Evolutionary conservation across 2,888 invertebrate genomes (phyloP).

Genomic region (Nezara viridula): DNA sequence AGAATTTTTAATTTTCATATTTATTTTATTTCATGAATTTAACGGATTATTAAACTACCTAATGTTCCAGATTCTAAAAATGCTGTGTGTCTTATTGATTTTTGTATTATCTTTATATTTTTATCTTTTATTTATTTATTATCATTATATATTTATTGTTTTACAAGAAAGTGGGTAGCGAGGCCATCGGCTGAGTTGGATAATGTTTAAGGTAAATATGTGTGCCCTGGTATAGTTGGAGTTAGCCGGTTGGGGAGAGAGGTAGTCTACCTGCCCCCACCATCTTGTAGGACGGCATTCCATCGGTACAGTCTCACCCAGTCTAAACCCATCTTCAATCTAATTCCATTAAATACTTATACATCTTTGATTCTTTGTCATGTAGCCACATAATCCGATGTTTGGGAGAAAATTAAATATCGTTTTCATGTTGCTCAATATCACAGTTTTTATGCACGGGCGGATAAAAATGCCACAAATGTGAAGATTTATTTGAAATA

Average conservation of each 20-base stretch:
- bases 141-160: background rate
- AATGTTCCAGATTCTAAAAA: too few species aligned
- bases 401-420: background rate
- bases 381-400: background rate
- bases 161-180: background rate
- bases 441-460: background rate
- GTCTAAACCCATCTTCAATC: conserved; percentile 44
- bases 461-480: background rate
- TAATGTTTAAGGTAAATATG: conserved; percentile 34
- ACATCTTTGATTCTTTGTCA: background rate
- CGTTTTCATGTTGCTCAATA: background rate
- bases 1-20: too few species aligned
- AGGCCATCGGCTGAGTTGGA: background rate
- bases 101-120: background rate
- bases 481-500: too few species aligned
- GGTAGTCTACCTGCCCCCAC: conserved; percentile 33
- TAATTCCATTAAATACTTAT: conserved; percentile 49
- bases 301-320: conserved; percentile 32
- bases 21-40: too few species aligned
- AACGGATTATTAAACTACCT: too few species aligned
- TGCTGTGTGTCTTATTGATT: too few species aligned
- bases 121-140: background rate
- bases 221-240: conserved; percentile 1
- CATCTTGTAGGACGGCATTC: conserved; percentile 48
- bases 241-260: conserved; percentile 11